phyloP scores from a whole-genome alignment of 2,888 invertebrate species.

The Pollenia angustigena region DNA sequence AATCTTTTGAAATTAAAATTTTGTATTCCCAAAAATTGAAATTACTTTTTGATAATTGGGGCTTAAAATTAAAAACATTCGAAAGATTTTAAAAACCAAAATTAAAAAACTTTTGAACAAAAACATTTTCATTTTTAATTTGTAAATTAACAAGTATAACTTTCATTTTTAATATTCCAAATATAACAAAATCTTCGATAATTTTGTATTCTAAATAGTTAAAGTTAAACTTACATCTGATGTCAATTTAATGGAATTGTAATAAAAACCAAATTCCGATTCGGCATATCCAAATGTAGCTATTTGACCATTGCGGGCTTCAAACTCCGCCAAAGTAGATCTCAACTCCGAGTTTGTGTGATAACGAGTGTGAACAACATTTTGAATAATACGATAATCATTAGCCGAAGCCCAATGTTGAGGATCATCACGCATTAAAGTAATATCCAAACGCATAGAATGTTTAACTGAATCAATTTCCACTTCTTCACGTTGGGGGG shows the following conservation, averaged over 20 bases:
- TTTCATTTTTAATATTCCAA: not conserved
- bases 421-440: constrained; percentile 91
- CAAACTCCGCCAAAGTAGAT: constrained; percentile 87
- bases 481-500: constrained; percentile 81
- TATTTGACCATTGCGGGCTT: constrained; percentile 87
- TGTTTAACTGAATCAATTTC: constrained; percentile 84
- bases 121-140: constrained; percentile 36
- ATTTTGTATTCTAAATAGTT: too few relatives aligned
- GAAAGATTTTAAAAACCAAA: too few relatives aligned
- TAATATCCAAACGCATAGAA: constrained; percentile 89
- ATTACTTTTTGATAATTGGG: too few relatives aligned
- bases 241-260: constrained; percentile 90
- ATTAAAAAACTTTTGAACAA: not conserved
- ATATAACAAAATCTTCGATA: too few relatives aligned
- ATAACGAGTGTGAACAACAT: constrained; percentile 88
- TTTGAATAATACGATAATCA: constrained; percentile 89
- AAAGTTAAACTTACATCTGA: constrained; percentile 86
- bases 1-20: too few relatives aligned
- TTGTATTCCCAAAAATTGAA: too few relatives aligned
- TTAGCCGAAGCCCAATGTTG: constrained; percentile 93
- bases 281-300: constrained; percentile 90
- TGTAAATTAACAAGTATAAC: not conserved
- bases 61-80: too few relatives aligned
- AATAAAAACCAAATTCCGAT: constrained; percentile 87
- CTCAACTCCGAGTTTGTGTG: constrained; percentile 88